These are phyloP conservation scores for Stegostoma tigrinum DNA, from an alignment of 2,113 vertebrate genomes.

Conservation along the genomic window DNA sequence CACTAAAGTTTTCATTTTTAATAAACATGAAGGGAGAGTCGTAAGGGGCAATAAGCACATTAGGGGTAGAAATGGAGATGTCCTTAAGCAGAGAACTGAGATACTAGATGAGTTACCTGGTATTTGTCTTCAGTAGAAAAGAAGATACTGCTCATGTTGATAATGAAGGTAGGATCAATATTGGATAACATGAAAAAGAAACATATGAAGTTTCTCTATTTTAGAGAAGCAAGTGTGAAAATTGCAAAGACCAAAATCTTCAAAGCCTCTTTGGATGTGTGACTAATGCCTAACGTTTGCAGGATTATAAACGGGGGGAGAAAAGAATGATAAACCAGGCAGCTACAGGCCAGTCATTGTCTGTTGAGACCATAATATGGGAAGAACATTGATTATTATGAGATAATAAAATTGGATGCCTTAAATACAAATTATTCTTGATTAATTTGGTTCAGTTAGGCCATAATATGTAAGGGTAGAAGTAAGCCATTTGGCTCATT, in stretches of 20 bases:
- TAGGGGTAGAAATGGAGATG: background rate
- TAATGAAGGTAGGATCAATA: background rate
- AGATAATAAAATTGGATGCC: background rate
- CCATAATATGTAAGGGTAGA: too few species aligned
- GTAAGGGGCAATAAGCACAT: too few species aligned
- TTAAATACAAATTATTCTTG: background rate
- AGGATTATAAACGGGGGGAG: too few species aligned
- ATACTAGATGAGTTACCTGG: background rate
- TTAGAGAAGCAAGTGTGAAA: background rate
- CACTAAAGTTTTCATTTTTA: background rate
- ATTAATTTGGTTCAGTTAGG: background rate
- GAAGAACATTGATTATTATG: background rate
- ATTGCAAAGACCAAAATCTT: background rate
- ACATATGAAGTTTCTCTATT: background rate
- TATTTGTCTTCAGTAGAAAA: background rate
- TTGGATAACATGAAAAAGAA: background rate
- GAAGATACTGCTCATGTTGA: background rate
- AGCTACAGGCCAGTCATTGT: too few species aligned
- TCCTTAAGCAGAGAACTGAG: background rate
- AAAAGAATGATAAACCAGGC: too few species aligned
- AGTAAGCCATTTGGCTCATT: too few species aligned
- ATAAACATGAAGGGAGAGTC: background rate
- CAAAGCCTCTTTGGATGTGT: too few species aligned
- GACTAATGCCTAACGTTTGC: too few species aligned
- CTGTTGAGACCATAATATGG: background rate